Base-by-base conservation (phyloP, 2,113 vertebrate species). In the Danio rerio region DNA sequence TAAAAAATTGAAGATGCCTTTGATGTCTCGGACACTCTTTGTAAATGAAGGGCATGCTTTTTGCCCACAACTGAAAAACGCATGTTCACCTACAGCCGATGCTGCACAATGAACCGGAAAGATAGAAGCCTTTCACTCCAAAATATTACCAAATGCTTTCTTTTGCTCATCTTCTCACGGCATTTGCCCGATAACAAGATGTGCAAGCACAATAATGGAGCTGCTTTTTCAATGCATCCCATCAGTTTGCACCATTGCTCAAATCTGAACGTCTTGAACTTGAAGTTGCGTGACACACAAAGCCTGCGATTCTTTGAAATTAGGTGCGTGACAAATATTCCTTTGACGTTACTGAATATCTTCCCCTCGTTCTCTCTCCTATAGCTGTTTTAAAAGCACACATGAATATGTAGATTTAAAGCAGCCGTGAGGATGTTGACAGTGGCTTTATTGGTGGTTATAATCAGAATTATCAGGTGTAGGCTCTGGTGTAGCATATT, bases 391-490 rank as follows among this genome's bases (percentile, higher is more conserved):
- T 85, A 53, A 75, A 85, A 90, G 86, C 77, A 81, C 87, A 88
- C 81, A 89, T 92, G 87, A 90, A 91, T 91, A 90, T 93, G 90
- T 88, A 88, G 83, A 92, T 88, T 91, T 92, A 91, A 94, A 93
- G 92, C 88, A 88, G 85, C 87, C 5, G 65, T 78, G 53, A 53
- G 75, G 78, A 88, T 84, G 86, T 80, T 91, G 85, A 89, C 90
- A 88, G 80, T 85, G 86, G 90, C 87, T 80, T 70, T 75, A 65
- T 69, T 71, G 65, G 83, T 90, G 94, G 93, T 91, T 94, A 95
- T 95, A 95, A 96, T 95, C 95, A 93, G 92, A 80, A 90, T 94
- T 93, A 93, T 95, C 93, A 97, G 96, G 96, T 97, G 95, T 91
- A 93, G 93, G 94, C 94, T 96, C 95, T 96, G 95, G 93, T 94